phyloP scores from a whole-genome alignment of 2,797 vertebrate genomes.

The Cichlasoma orientale region DNA sequence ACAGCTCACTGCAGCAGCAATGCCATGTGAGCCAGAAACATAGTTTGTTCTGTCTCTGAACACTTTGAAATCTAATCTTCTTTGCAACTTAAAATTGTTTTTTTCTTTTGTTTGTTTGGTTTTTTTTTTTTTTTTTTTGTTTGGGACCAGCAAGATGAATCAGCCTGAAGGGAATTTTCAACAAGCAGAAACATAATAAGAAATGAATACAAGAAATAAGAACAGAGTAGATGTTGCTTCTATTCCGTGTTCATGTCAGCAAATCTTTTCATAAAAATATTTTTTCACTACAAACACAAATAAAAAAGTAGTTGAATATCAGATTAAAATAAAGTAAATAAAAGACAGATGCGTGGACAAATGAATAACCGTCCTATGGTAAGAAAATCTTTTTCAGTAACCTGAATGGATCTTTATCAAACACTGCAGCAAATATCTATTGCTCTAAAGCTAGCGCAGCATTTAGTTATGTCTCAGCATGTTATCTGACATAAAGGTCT shows the following conservation, averaged over 20 bases:
- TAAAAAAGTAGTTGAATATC: not conserved
- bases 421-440: not conserved
- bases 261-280: not conserved
- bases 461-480: not conserved
- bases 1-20: not conserved
- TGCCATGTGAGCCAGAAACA: not conserved
- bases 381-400: not conserved
- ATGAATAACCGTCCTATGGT: not conserved
- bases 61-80: conserved; percentile 5
- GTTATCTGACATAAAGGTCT: not conserved
- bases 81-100: conserved; percentile 2
- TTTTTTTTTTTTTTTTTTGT: no score
- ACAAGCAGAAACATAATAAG: not conserved
- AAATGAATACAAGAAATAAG: not conserved
- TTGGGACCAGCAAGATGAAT: not conserved
- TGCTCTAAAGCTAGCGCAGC: not conserved
- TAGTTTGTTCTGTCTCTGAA: conserved; percentile 5
- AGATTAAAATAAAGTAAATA: no score
- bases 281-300: not conserved
- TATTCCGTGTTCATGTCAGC: not conserved
- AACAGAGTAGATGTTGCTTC: not conserved
- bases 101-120: not conserved
- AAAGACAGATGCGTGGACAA: not conserved
- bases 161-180: not conserved
- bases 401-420: not conserved